Evolutionary conservation across 2,888 invertebrate genomes (phyloP).

Genomic region (Orchesella flavescens): DNA sequence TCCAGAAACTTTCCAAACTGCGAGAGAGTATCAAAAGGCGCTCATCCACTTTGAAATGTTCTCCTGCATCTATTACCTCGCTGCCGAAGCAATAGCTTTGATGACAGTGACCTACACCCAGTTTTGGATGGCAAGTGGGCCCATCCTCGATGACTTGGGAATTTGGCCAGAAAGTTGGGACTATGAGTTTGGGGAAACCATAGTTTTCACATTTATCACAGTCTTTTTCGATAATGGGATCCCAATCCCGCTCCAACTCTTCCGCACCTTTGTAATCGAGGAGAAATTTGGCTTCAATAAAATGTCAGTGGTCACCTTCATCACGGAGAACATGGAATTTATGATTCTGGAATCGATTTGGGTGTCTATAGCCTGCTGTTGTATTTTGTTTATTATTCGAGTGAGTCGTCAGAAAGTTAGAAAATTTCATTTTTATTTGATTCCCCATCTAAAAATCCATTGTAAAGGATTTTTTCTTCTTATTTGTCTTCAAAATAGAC

Average conservation of each 20-base stretch:
- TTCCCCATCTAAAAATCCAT: too few species aligned
- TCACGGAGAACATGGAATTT: conserved; percentile 77
- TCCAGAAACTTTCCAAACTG: conserved; percentile 76
- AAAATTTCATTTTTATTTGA: too few species aligned
- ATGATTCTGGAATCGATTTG: conserved; percentile 75
- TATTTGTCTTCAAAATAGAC: background rate
- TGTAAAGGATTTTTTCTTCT: too few species aligned
- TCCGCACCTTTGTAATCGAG: conserved; percentile 76
- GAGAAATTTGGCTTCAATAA: conserved; percentile 79
- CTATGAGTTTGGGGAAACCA: conserved; percentile 73
- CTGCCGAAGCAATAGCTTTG: conserved; percentile 75
- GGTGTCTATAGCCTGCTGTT: conserved; percentile 75
- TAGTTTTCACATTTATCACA: conserved; percentile 75
- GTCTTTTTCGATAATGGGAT: conserved; percentile 74
- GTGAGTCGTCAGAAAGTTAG: too few species aligned
- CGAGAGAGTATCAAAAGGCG: conserved; percentile 77
- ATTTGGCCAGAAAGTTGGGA: conserved; percentile 56
- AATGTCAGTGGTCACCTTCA: conserved; percentile 77
- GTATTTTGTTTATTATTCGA: conserved; percentile 73
- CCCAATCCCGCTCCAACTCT: conserved; percentile 76
- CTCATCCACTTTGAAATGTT: conserved; percentile 76
- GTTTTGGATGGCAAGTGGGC: conserved; percentile 22
- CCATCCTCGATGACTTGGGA: conserved; percentile 66
- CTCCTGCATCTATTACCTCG: conserved; percentile 75
- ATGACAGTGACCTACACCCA: background rate